Evolutionary conservation across 1,140 invertebrate species (phyloP), one percentile per base, ranked within the genome.

Genomic region (Globodera ellingtonae): DNA sequence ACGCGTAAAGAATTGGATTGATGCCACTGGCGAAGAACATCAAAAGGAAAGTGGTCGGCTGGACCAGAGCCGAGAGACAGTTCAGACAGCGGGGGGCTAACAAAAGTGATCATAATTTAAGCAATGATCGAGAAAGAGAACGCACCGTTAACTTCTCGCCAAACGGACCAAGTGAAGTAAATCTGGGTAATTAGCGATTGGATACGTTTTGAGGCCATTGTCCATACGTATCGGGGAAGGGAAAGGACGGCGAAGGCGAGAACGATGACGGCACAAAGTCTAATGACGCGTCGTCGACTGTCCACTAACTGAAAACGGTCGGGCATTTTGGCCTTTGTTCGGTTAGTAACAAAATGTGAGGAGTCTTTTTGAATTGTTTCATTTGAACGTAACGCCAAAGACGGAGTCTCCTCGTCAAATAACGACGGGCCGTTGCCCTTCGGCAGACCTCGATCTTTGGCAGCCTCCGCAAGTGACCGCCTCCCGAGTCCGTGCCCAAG

Each of bases 1-100:
- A 88, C 47, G 86, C 85, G 72, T 88, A 88, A 7, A 87, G 71
- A 78, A 85, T 80, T 6, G 86, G 87, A 72, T 87, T 89, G 15
- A 88, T 74, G 44, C 84, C 87, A 50, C 84, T 84, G 72, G 86
- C 87, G 48, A 86, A 65, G 69, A 87, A 87, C 77, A 87, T 44
- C 21, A 88, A 71, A 7, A 87, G 75, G 71, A 87, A 87, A 6
- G 82, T 87, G 56, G 79, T 85, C 18, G 87, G 87, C 46, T 88
- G 87, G 10, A 87, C 79, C 52, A 87, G 65, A 9, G 81, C 86
- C 62, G 86, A 72, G 21, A 87, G 72, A 76, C 86, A 88, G 73
- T 88, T 85, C 46, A 87, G 59, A 73, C 86, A 87, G 50, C 86
- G 81, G 4, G 84, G 86, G 1, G 86, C 85, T 86, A 18, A 70